Evolutionary conservation across 2,888 invertebrate genomes (phyloP), one percentile per base, ranked within the genome.

Genomic region (Germaria angustata): DNA sequence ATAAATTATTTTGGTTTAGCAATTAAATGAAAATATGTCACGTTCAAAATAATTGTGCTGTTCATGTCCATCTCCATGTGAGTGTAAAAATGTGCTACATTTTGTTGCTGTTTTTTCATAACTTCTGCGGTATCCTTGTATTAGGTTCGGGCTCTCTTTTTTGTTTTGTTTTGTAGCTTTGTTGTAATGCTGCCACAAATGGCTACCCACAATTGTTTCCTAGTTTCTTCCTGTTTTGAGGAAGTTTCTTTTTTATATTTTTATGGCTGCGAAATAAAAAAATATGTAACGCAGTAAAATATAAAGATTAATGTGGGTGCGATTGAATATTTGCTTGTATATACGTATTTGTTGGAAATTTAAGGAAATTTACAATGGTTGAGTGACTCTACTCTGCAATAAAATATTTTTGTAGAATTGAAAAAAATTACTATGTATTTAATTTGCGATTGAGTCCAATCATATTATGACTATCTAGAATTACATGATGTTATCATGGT

Each of bases 21-120:
- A 79, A 82, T 82, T 79, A 79, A 82, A 82, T 46, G 41, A 57
- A 82, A 82, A 82, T 82, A 71, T 82, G 82, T 82, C 82, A 82
- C 75, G 78, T 79, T 79, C 75, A 55, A 55, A 66, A 75, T 63
- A 28, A 68, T 77, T 46, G 55, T 20, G 20, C 39, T 53, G 68
- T 46, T 68, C 51, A 39, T 17, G n/a, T 17, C 15, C 4, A 15
- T 41, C 20, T 22, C n/a, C 17, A 8, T 49, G 20, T 49, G 9
- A 32, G 3, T 68, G 32, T 13, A 5, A 34, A 41, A 41, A 39
- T 68, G 41, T 75, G 34, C 34, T 24, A 28, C 28, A 1, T 51
- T 57, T 46, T n/a, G 7, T 24, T 39, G 34, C 20, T 46, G 22
- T 72, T 17, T 51, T n/a, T n/a, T 28, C 13, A 13, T 39, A 61